Evolutionary conservation across 2,888 invertebrate genomes (phyloP), one percentile per base, ranked within the genome.

Genomic region (Ichneumoninae sp.): DNA sequence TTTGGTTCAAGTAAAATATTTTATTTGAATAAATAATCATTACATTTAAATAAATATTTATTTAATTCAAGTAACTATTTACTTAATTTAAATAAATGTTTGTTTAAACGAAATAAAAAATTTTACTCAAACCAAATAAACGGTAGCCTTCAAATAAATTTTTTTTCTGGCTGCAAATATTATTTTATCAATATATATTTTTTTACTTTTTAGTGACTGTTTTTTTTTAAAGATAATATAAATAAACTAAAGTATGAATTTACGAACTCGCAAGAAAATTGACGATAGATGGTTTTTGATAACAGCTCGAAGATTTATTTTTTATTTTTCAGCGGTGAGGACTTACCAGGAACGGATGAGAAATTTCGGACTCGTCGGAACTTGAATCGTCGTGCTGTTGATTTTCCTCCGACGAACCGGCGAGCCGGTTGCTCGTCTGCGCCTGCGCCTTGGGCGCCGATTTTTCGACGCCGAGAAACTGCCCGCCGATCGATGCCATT

Each of bases 391-490:
- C 87, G 50, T 90, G 89, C 16, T 86, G 87, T 52, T 89, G 88
- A n/a, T 88, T 80, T 47, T 93, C 93, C 62, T 88, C 80, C 3
- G 90, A 89, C 3, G 89, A 85, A 8, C 89, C 84, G 16, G 91
- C 87, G 60, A 90, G 83, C 52, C 91, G 91, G 85, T 92, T 90
- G 82, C 91, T 89, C 50, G 89, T 91, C 80, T 93, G 93, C 22
- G 93, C 92, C 86, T 94, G 93, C 47, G 94, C 91, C 84, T 92
- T 93, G 0, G 94, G 93, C 6, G 92, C 87, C 0, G 94, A 93
- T 89, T 94, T 94, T 86, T 94, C 94, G 66, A 94, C 93, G 90
- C 90, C 50, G 92, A 92, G 84, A 94, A 94, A 87, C 93, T 94
- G 80, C 93, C 94, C 77, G 91, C 94, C 86, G 94, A 94, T 76